phyloP scores from a whole-genome alignment of 2,888 invertebrate species.

The Pyrrhosoma nymphula region DNA sequence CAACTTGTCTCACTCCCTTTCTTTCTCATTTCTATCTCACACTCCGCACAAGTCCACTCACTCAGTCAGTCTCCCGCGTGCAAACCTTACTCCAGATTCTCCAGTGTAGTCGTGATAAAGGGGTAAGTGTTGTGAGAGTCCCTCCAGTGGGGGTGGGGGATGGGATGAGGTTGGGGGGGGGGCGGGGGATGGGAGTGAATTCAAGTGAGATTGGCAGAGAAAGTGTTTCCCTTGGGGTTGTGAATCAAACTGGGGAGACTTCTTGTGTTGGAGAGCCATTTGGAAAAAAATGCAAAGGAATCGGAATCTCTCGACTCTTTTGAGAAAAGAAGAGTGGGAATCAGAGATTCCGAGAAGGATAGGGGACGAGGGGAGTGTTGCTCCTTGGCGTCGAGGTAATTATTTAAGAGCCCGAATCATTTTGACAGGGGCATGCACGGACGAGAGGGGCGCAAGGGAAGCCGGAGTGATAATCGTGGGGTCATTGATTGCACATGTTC shows the following conservation, averaged over 20 bases:
- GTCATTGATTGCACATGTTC: no score
- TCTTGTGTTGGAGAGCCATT: neutral
- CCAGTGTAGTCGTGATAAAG: slow-evolving; percentile 10
- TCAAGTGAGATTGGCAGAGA: neutral
- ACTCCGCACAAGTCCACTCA: neutral
- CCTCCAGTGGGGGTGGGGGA: neutral
- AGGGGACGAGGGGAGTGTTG: neutral
- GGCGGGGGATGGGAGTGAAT: neutral
- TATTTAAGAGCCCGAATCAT: neutral
- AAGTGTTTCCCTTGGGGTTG: neutral
- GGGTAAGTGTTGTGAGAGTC: neutral
- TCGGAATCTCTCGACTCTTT: neutral
- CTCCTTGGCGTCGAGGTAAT: slow-evolving; percentile 16
- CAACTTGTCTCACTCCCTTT: neutral
- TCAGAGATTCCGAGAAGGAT: neutral
- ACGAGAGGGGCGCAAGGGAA: neutral
- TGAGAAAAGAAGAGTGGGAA: neutral
- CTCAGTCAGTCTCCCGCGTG: neutral
- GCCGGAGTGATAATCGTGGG: no score
- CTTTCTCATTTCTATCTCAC: neutral
- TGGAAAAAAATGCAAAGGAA: neutral
- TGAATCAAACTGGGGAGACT: neutral
- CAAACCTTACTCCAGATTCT: slow-evolving; percentile 14
- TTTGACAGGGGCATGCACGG: neutral
- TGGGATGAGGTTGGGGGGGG: no score